Conservation (phyloP, 2,797 vertebrate genomes). For the Orientallactaga sibirica region DNA sequence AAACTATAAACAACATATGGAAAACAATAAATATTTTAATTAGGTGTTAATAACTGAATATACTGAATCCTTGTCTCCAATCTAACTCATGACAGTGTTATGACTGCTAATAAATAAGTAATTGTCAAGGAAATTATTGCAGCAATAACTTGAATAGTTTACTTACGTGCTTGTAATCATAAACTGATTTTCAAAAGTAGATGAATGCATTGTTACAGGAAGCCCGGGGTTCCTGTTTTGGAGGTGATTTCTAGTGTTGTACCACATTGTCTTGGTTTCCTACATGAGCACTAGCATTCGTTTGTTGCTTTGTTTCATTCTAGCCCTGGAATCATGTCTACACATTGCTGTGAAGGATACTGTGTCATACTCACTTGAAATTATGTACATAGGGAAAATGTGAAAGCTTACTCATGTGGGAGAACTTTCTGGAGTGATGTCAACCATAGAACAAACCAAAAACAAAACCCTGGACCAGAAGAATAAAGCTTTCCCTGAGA, state of each 20-base stretch:
- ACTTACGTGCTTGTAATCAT: constrained; percentile 73
- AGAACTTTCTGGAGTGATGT: constrained; percentile 61
- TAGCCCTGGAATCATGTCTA: constrained; percentile 20
- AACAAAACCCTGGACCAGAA: constrained; percentile 70
- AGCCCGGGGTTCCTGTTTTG: neutral
- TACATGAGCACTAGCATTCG: neutral
- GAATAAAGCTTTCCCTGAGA: constrained; percentile 58
- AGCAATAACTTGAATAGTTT: constrained; percentile 76
- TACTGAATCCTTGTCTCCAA: constrained; percentile 73
- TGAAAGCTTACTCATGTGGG: constrained; percentile 25
- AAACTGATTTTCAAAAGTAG: constrained; percentile 69
- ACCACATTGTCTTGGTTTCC: constrained; percentile 46
- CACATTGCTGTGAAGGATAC: constrained; percentile 6
- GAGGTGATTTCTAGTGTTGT: constrained; percentile 49
- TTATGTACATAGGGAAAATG: constrained; percentile 43
- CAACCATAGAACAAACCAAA: constrained; percentile 68
- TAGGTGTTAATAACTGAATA: constrained; percentile 80
- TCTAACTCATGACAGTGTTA: constrained; percentile 73
- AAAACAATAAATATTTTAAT: constrained; percentile 84
- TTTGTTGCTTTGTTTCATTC: constrained; percentile 57
- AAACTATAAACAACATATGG: constrained; percentile 76
- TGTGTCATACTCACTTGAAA: constrained; percentile 61
- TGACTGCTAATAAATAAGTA: constrained; percentile 79
- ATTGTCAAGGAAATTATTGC: constrained; percentile 80
- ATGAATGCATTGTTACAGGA: constrained; percentile 21